A percentile compares a stretch with the other conserved stretches of the same genome.
These are phyloP conservation scores for Pheosia tremula DNA, from an alignment of 2,888 invertebrate species.

Conservation along the genomic window DNA sequence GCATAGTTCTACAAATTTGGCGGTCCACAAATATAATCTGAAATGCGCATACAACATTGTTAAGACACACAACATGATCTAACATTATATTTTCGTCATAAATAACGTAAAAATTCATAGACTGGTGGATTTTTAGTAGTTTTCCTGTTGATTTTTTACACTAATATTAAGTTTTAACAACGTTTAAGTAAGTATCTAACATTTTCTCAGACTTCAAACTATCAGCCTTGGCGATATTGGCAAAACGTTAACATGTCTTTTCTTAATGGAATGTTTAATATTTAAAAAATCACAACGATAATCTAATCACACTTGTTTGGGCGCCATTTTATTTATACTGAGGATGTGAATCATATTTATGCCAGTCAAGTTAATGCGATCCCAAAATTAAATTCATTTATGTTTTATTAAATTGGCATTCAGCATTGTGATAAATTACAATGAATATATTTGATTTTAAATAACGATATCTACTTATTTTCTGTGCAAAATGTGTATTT, in stretches of 20 bases:
- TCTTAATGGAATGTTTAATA: constrained; percentile 74
- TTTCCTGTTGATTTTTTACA: neutral
- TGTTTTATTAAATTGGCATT: no score
- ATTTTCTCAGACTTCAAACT: constrained; percentile 60
- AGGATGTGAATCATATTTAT: neutral
- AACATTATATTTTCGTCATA: no score
- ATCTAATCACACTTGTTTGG: constrained; percentile 46
- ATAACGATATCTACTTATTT: no score
- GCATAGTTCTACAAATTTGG: no score
- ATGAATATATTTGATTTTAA: no score
- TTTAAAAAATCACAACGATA: constrained; percentile 68
- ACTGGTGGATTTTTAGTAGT: neutral
- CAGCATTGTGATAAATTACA: no score
- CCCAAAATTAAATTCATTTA: no score
- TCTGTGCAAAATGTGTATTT: no score
- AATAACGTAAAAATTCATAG: no score
- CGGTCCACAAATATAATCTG: no score
- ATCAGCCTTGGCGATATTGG: constrained; percentile 69
- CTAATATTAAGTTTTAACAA: constrained; percentile 38
- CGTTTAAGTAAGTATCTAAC: constrained; percentile 43
- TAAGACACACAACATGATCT: neutral
- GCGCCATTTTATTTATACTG: neutral
- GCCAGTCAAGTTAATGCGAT: neutral
- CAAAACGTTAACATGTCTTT: constrained; percentile 65
- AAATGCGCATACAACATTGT: no score